Evolutionary conservation across 2,888 invertebrate genomes (phyloP).

Genomic region (Nudaria mundana): DNA sequence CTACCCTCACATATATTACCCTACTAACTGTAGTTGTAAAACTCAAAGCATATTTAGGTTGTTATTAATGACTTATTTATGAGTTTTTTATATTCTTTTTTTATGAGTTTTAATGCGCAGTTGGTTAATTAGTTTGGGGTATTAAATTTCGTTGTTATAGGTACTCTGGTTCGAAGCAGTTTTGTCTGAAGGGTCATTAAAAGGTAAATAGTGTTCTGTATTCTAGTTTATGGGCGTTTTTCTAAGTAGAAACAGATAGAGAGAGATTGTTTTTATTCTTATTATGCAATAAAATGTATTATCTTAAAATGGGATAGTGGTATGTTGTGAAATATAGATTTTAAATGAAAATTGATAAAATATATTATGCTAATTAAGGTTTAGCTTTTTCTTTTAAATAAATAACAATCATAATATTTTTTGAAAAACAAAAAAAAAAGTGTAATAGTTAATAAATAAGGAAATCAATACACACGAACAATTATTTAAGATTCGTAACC

Average conservation of each 20-base stretch:
- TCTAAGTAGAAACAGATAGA: neutral
- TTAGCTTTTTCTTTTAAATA: no score
- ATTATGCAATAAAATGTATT: neutral
- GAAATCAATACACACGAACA: no score
- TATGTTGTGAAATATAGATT: no score
- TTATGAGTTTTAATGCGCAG: slow-evolving; percentile 67
- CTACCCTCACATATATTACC: slow-evolving; percentile 22
- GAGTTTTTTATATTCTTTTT: slow-evolving; percentile 34
- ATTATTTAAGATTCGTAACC: no score
- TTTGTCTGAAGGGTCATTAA: slow-evolving; percentile 11
- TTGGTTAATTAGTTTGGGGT: slow-evolving; percentile 67
- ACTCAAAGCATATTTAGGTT: slow-evolving; percentile 14
- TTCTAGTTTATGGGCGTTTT: slow-evolving; percentile 5
- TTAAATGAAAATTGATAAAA: no score
- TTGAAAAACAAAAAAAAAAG: no score
- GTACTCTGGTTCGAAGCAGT: slow-evolving; percentile 30
- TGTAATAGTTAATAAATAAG: no score
- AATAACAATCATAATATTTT: no score
- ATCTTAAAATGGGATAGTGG: no score
- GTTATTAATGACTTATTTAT: slow-evolving; percentile 57
- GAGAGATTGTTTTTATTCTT: neutral
- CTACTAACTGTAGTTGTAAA: slow-evolving; percentile 21
- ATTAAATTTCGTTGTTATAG: slow-evolving; percentile 53
- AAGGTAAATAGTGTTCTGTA: slow-evolving; percentile 5
- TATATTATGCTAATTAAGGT: no score